Evolutionary conservation across 1,140 invertebrate genomes (phyloP), one percentile per base, ranked within the genome.

Genomic region (Drosophila athabasca): DNA sequence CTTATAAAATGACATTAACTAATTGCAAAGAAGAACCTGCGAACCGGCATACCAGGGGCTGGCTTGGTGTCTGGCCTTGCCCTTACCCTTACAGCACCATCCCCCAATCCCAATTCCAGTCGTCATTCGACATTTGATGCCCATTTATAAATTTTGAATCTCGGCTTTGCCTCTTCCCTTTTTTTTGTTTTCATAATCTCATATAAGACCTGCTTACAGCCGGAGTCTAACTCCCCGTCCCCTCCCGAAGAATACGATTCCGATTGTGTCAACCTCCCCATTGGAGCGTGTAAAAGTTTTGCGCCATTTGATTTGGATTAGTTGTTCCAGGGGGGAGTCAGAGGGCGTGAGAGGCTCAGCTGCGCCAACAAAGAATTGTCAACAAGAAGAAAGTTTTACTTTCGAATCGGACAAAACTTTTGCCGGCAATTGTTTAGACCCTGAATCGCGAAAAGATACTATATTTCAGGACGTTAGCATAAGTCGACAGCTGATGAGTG

Each of bases 141-240:
- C 61, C 78, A 83, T 88, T 88, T 88, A 88, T 88, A 88, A 88
- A 88, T 88, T 88, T 88, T 66, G 76, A 88, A 79, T 88, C 58
- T 45, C 19, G 17, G 0, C 0, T 19, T 19, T 15, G 7, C 77
- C 64, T 73, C 65, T 85, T 75, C 70, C 62, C 61, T 65, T 44
- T 44, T 70, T n/a, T 60, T 74, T 45, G 29, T 62, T 52, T 48
- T 75, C 71, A 71, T 87, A 88, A 87, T 88, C 83, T 67, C 55
- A 52, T 43, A 43, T 83, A 88, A 88, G 79, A 71, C 76, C 80
- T 72, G 78, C 70, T 75, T 62, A 51, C 62, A 73, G 45, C 60
- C 75, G 54, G 60, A 64, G 71, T 73, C 75, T 58, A 55, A 64
- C 61, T 73, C 66, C 64, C 24, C 69, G 65, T 59, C 55, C 24